Conservation (phyloP, 2,113 vertebrate genomes). For the Solea senegalensis region DNA sequence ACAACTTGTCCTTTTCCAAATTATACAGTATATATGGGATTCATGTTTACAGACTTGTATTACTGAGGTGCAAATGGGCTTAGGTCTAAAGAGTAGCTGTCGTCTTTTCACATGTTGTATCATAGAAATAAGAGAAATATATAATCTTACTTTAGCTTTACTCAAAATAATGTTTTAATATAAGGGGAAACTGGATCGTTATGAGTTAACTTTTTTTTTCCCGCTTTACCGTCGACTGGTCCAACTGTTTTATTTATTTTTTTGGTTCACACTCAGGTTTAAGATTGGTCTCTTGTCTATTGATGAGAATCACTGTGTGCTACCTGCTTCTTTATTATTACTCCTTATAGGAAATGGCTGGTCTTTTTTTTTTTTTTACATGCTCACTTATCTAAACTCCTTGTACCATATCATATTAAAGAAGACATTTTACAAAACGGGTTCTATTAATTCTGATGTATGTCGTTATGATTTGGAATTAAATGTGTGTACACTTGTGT, state of each 20-base stretch:
- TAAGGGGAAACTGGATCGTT: constrained; percentile 4
- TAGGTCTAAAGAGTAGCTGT: no score
- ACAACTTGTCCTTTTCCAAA: no score
- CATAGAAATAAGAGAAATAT: background rate
- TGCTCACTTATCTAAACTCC: background rate
- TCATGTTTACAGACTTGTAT: no score
- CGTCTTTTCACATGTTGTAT: no score
- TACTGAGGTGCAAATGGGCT: no score
- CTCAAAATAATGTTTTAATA: constrained; percentile 5
- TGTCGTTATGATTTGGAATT: background rate
- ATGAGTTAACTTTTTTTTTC: background rate
- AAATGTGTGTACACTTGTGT: background rate
- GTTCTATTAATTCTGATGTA: background rate
- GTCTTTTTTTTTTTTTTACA: background rate
- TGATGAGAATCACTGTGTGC: background rate
- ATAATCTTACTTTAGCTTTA: background rate
- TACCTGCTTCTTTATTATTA: background rate
- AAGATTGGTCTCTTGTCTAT: background rate
- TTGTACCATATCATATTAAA: no score
- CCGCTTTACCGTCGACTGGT: constrained; percentile 18
- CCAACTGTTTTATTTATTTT: background rate
- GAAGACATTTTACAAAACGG: background rate
- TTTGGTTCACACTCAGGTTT: constrained; percentile 13
- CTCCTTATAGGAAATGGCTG: constrained; percentile 1
- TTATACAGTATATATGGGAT: no score